Evolutionary conservation across 2,113 vertebrate species (phyloP), one percentile per base, ranked within the genome.

Genomic region (Crotalus viridis): DNA sequence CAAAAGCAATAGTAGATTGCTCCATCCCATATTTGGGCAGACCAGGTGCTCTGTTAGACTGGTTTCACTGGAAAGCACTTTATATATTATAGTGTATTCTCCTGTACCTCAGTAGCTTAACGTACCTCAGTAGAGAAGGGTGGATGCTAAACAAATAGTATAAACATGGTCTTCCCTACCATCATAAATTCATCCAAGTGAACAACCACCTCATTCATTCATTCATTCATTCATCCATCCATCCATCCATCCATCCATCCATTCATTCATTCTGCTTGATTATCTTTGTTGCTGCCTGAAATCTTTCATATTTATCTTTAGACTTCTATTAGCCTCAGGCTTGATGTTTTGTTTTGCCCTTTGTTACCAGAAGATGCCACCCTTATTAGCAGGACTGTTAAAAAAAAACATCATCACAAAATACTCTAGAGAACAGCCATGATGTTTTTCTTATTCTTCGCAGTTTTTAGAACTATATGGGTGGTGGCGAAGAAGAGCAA

Each of bases 331-430:
- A 88, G 94, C 92, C 93, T 87, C 92, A 95, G 91, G 3, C 21
- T 52, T 22, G 12, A 48, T 17, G 3, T 21, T 26, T 28, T 26
- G 26, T 33, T 92, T 61, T 85, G 89, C 93, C 94, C 0, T 43
- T 95, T 95, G 94, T 57, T 91, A 88, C 17, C 55, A 89, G 64
- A 89, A 94, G 95, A 96, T 92, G 91, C 24, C 94, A 94, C 94
- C 96, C 95, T 96, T 96, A 96, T 95, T 95, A 96, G 94, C 90
- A 93, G 88, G 95, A 90, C 93, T 97, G 93, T 97, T 94, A 96
- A 96, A 93, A 28, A 97, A 97, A 93, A 12, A 57, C 52, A 94
- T 96, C 94, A 97, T 89, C 96, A 94, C 81, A 54, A 89, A 94
- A 39, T 51, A 52, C 93, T 96, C 95, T 93, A 97, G 97, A 95